Evolutionary conservation across 2,113 vertebrate genomes (phyloP).

Genomic region (Damaliscus lunatus): DNA sequence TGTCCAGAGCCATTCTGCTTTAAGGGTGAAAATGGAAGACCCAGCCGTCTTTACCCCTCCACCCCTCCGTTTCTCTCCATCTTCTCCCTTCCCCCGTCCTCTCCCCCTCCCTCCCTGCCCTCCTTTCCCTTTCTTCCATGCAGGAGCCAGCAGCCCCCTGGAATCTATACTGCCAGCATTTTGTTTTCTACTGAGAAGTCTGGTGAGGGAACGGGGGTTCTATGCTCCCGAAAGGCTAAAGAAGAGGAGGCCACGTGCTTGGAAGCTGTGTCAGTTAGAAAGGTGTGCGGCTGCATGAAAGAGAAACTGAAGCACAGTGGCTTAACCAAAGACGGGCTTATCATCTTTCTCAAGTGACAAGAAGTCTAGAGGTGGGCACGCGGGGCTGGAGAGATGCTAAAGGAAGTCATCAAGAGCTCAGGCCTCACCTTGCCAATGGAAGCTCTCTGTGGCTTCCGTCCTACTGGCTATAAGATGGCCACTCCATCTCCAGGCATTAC

Average conservation of each 20-base stretch:
- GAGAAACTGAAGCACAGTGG: background rate
- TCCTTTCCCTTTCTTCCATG: background rate
- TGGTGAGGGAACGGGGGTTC: background rate
- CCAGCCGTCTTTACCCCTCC: rapidly evolving
- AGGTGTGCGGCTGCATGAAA: background rate
- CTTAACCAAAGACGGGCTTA: background rate
- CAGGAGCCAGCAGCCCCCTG: background rate
- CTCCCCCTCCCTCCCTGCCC: rapidly evolving
- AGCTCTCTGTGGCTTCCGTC: background rate
- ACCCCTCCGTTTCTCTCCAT: rapidly evolving
- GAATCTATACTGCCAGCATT: background rate
- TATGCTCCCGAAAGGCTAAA: background rate
- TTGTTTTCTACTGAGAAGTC: background rate
- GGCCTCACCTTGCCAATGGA: background rate
- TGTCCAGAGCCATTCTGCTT: background rate
- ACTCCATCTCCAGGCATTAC: background rate
- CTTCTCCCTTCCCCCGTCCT: rapidly evolving
- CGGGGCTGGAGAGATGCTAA: background rate
- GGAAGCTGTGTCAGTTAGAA: background rate
- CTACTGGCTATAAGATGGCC: too few relatives aligned
- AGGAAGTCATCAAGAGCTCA: background rate
- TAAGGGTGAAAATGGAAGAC: background rate
- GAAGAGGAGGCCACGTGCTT: background rate
- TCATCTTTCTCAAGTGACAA: background rate
- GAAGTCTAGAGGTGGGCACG: background rate